A percentile compares a stretch with the other conserved stretches of the same genome.
These are phyloP conservation scores for Drosophila neonasuta DNA, from an alignment of 2,888 invertebrate genomes.

Conservation along the genomic window DNA sequence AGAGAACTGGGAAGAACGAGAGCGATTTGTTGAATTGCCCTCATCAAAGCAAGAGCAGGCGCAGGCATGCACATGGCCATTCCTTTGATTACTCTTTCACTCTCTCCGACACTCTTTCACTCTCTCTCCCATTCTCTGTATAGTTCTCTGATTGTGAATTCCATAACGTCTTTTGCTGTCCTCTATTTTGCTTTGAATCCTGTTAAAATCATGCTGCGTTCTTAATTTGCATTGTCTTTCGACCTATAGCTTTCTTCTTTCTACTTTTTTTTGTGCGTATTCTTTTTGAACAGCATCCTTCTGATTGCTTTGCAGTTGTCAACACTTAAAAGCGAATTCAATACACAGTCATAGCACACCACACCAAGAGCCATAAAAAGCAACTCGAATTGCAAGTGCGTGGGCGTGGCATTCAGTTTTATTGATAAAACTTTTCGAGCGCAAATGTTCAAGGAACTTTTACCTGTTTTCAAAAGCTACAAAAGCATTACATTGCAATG, in stretches of 20 bases:
- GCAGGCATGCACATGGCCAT: conserved; percentile 45
- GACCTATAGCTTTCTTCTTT: conserved; percentile 6
- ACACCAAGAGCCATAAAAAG: background rate
- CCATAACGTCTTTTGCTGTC: background rate
- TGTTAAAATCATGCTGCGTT: conserved; percentile 39
- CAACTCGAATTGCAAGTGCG: conserved; percentile 20
- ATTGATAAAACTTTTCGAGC: conserved; percentile 49
- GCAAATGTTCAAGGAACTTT: conserved; percentile 4
- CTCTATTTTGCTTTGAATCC: conserved; percentile 24
- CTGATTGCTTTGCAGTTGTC: conserved; percentile 32
- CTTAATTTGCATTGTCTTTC: conserved; percentile 60
- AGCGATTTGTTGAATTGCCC: conserved; percentile 71
- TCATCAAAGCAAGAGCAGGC: conserved; percentile 77
- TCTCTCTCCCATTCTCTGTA: background rate
- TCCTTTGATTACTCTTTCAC: conserved; percentile 47
- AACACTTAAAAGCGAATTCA: conserved; percentile 49
- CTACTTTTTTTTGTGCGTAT: background rate
- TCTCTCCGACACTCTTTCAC: conserved; percentile 31
- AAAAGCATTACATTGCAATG: conserved; percentile 27
- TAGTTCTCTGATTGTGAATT: background rate
- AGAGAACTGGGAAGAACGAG: conserved; percentile 38
- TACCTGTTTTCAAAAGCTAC: conserved; percentile 17
- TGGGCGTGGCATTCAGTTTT: conserved; percentile 40
- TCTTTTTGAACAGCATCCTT: background rate
- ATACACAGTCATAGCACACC: conserved; percentile 8